Conservation (phyloP, 2,888 invertebrate genomes). For the Hemistola chrysoprasaria region DNA sequence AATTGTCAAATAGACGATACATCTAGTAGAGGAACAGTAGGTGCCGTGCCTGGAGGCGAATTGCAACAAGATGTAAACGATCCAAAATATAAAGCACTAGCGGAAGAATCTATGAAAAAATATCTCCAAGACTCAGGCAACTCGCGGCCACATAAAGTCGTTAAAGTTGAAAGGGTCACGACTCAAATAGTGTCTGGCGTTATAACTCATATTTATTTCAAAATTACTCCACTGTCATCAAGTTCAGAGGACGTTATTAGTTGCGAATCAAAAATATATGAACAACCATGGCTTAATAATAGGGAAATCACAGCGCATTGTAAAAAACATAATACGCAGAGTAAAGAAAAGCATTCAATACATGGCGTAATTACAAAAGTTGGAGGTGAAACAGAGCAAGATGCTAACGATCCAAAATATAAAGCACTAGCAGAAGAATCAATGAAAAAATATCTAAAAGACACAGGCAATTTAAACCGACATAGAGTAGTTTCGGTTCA, state of each 20-base stretch:
- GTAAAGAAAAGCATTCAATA: too few relatives aligned
- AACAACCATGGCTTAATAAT: too few relatives aligned
- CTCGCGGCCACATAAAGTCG: conserved; percentile 35
- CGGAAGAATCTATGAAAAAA: conserved; percentile 38
- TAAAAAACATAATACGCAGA: too few relatives aligned
- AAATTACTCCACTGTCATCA: too few relatives aligned
- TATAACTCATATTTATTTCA: too few relatives aligned
- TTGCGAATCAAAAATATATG: too few relatives aligned
- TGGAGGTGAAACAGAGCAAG: conserved; percentile 16
- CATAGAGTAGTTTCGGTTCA: conserved; percentile 49
- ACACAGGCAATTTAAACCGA: conserved; percentile 30
- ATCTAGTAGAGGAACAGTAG: neutral
- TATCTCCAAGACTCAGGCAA: conserved; percentile 34
- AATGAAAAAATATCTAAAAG: conserved; percentile 3
- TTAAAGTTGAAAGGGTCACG: conserved; percentile 54
- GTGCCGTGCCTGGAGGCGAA: conserved; percentile 23
- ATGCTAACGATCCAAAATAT: conserved; percentile 29
- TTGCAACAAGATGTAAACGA: conserved; percentile 14
- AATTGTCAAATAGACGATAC: conserved; percentile 24
- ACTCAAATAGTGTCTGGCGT: neutral
- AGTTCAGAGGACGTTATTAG: too few relatives aligned
- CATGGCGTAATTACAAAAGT: too few relatives aligned
- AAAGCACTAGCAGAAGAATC: conserved; percentile 1
- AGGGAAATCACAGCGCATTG: too few relatives aligned
- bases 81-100: conserved; percentile 35